These are phyloP conservation scores for Blastobasis lacticolella DNA, from an alignment of 2,888 invertebrate genomes.

Conservation along the genomic window DNA sequence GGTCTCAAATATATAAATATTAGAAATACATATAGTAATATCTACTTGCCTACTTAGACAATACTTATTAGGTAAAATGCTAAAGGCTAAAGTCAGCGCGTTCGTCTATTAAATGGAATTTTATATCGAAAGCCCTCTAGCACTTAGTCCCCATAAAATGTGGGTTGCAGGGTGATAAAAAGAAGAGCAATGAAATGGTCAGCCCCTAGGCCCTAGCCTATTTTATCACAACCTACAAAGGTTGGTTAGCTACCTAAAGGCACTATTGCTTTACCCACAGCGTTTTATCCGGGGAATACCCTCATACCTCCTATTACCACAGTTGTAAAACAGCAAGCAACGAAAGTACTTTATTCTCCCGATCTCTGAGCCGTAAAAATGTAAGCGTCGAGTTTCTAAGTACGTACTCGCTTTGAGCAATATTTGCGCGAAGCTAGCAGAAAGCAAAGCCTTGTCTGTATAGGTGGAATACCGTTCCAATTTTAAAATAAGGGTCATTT, in stretches of 20 bases:
- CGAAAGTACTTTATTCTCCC: constrained; percentile 59
- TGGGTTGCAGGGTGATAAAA: not conserved
- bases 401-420: constrained; percentile 45
- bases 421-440: constrained; percentile 34
- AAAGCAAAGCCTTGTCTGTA: constrained; percentile 29
- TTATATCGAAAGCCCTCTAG: too few relatives aligned
- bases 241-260: not conserved
- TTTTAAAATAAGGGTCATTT: too few relatives aligned
- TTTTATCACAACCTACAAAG: not conserved
- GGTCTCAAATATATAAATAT: too few relatives aligned
- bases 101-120: too few relatives aligned
- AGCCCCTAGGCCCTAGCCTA: not conserved
- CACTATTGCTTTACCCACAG: not conserved
- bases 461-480: not conserved
- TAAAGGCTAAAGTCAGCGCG: too few relatives aligned
- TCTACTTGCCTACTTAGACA: too few relatives aligned
- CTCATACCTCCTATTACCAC: constrained; percentile 41
- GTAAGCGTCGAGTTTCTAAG: constrained; percentile 56
- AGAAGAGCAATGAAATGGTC: not conserved
- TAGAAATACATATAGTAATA: too few relatives aligned
- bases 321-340: constrained; percentile 50
- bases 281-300: constrained; percentile 20
- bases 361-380: constrained; percentile 52
- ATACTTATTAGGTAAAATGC: too few relatives aligned
- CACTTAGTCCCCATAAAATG: not conserved